Evolutionary conservation across 2,113 vertebrate species (phyloP).

Genomic region (Cephalopterus ornatus): DNA sequence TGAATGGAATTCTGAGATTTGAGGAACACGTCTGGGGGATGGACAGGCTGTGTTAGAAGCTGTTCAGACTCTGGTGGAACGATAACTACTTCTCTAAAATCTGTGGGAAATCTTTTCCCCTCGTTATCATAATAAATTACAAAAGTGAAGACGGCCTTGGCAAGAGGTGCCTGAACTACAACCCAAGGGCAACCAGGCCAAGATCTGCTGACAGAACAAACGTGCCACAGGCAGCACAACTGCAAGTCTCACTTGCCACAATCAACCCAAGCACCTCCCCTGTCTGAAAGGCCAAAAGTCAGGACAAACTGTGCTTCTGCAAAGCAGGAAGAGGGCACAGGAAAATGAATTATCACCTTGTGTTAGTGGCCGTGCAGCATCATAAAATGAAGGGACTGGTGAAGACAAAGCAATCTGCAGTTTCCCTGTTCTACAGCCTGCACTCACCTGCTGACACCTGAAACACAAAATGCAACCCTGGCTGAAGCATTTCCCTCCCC

Average conservation of each 20-base stretch:
- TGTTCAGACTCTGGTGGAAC: neutral
- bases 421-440: neutral
- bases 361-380: neutral
- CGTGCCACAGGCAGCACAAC: neutral
- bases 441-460: neutral
- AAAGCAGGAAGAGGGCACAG: neutral
- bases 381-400: neutral
- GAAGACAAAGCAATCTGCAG: neutral
- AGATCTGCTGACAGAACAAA: neutral
- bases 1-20: neutral
- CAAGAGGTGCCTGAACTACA: conserved; percentile 6
- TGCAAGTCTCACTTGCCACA: neutral
- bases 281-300: neutral
- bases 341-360: neutral
- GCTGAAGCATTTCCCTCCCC: neutral
- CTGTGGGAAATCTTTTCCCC: neutral
- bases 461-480: neutral
- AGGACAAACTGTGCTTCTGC: neutral
- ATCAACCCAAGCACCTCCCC: neutral
- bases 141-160: neutral
- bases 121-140: neutral
- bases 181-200: neutral
- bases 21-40: neutral
- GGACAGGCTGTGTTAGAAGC: neutral
- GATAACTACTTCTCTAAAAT: neutral